Base-by-base conservation (phyloP, 2,797 vertebrate genomes). In the Capromys pilorides region DNA sequence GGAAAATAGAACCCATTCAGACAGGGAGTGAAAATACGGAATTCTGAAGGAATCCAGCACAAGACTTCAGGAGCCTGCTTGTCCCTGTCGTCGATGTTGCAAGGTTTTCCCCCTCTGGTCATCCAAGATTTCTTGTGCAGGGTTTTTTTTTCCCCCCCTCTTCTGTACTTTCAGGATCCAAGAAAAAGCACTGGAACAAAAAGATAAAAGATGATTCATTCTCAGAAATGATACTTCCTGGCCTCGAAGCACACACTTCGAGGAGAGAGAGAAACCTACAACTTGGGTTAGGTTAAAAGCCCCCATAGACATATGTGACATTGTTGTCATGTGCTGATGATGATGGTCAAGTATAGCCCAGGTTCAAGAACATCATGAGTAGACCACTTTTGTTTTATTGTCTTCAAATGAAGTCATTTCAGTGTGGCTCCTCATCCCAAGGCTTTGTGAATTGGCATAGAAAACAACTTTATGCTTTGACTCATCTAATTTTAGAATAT, bases 1-100 rank as follows among this genome's bases (percentile, higher is more conserved):
- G 79, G 84, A 80, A 86, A 86, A 77, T n/a, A 26, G n/a, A 81
- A 13, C 45, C 24, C 49, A 6, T 92, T 88, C 90, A 90, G 67
- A 75, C 18, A 94, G 31, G 36, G 85, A 90, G 69, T 4, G 14
- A 61, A 66, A 90, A 88, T 84, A 71, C 31, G 54, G 90, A 39
- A 26, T 9, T 41, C 12, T 91, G 51, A 77, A 75, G 33, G 28
- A 77, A 69, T 2, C 18, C 5, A 4, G 45, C 9, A 39, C 0
- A 8, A 86, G 77, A 9, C 57, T 66, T 7, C 18, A 81, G 33
- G 75, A 59, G 39, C 18, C 39, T 66, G 26, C 5, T 26, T 6
- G 66, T 54, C 9, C 87, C 69, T 41, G 19, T 19, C 9, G 39
- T 61, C 45, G 59, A 67, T 39, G 31, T 36, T 73, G 39, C 45